A percentile compares a stretch with the other conserved stretches of the same genome.
phyloP scores from a whole-genome alignment of 2,113 vertebrate species.

The Rhynchomys soricoides region DNA sequence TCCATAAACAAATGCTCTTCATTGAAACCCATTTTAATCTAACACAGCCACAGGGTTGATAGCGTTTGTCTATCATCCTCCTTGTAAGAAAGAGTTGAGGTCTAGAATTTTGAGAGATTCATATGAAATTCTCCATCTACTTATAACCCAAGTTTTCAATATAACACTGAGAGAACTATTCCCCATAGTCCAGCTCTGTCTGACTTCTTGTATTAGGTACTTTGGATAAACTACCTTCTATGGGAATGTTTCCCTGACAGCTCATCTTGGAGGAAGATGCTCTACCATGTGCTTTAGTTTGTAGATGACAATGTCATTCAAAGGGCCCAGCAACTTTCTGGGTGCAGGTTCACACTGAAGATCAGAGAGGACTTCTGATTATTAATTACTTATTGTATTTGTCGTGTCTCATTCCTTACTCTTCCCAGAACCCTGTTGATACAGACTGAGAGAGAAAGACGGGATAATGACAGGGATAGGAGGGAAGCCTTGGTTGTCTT shows the following conservation, averaged over 20 bases:
- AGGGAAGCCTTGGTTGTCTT: background rate
- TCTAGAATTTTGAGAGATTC: background rate
- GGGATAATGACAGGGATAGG: rapidly evolving
- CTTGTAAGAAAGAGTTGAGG: background rate
- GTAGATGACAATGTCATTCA: background rate
- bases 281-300: background rate
- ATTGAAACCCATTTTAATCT: background rate
- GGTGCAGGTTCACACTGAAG: background rate
- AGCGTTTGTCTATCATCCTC: background rate
- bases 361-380: background rate
- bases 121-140: background rate
- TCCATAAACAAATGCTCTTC: background rate
- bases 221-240: background rate
- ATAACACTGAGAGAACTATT: background rate
- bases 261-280: background rate
- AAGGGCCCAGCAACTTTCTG: background rate
- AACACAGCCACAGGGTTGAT: background rate
- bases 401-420: background rate
- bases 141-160: background rate
- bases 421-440: background rate
- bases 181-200: background rate
- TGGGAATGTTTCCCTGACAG: background rate
- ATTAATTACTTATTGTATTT: background rate
- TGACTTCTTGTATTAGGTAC: background rate
- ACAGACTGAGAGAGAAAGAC: background rate